phyloP scores from a whole-genome alignment of 2,797 vertebrate species.

The Naso thynnoides region DNA sequence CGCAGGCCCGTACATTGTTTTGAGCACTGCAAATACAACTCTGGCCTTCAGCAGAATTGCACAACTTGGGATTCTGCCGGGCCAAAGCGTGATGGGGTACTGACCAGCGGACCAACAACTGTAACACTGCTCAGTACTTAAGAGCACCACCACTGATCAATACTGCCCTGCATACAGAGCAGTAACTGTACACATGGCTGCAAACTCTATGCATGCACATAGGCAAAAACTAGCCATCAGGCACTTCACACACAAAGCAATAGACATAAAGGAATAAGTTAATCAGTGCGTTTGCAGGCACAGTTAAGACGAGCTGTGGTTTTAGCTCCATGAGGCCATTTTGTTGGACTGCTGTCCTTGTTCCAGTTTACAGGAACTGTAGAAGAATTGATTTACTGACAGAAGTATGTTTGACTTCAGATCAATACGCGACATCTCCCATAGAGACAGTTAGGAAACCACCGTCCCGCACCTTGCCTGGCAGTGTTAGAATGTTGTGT shows the following conservation, averaged over 20 bases:
- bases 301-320: too few relatives aligned
- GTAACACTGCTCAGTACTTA: constrained; percentile 48
- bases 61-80: constrained; percentile 37
- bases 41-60: constrained; percentile 51
- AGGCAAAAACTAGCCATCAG: background rate
- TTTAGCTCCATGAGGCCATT: too few relatives aligned
- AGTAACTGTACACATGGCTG: background rate
- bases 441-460: too few relatives aligned
- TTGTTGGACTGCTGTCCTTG: too few relatives aligned
- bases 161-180: constrained; percentile 25
- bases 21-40: constrained; percentile 8
- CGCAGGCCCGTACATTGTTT: background rate
- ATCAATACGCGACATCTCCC: too few relatives aligned
- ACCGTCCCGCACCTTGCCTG: too few relatives aligned
- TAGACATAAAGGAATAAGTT: background rate
- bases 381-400: too few relatives aligned
- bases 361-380: too few relatives aligned
- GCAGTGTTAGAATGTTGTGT: too few relatives aligned
- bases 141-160: constrained; percentile 57
- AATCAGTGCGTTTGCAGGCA: too few relatives aligned
- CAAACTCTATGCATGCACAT: background rate
- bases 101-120: constrained; percentile 35
- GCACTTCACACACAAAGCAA: background rate
- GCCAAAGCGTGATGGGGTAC: constrained; percentile 54
- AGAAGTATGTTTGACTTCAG: too few relatives aligned